Evolutionary conservation across 2,888 invertebrate genomes (phyloP), one percentile per base, ranked within the genome.

Genomic region (Brachyptera putata): DNA sequence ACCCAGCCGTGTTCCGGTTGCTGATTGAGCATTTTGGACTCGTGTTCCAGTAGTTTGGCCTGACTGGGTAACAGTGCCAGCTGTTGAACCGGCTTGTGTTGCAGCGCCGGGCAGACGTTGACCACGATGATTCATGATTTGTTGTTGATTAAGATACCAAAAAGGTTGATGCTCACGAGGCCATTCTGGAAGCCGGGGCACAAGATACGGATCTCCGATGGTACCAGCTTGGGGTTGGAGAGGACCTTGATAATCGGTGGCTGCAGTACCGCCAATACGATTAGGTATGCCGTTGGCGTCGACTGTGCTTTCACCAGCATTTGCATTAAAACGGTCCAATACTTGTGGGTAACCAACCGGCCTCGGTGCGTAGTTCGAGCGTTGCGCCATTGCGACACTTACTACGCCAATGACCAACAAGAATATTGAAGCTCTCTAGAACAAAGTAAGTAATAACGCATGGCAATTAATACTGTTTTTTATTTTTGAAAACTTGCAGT

Each of bases 111-210:
- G 57, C 25, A 57, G 34, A 2, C 5, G 13, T 37, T 55, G 61
- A 5, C 48, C 55, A 13, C 25, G 53, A 37, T 62, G 62, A 26
- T 49, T 53, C 18, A 21, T 16, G 37, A 62, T 62, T 18, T 57
- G 57, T 39, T 56, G 57, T 26, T 36, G 49, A 26, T 62, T 62
- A 26, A 62, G 26, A 55, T 53, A 60, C 62, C 62, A 62, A 57
- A 62, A 62, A 21, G 62, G 62, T 48, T 60, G 62, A 14, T 36
- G 36, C 3, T 60, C 57, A 13, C 37, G 24, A 9, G 62, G 62
- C 62, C 62, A 62, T 11, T 37, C 18, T 11, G 48, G 39, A 3
- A 61, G 53, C 16, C 37, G 53, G 30, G 39, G 50, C 4, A 58
- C 57, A 13, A 58, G 41, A 21, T 57, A 46, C 22, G 58, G 43